Conservation (phyloP, 30 jellyfish, hydroid and myxozoan species). For the Pelagia noctiluca region DNA sequence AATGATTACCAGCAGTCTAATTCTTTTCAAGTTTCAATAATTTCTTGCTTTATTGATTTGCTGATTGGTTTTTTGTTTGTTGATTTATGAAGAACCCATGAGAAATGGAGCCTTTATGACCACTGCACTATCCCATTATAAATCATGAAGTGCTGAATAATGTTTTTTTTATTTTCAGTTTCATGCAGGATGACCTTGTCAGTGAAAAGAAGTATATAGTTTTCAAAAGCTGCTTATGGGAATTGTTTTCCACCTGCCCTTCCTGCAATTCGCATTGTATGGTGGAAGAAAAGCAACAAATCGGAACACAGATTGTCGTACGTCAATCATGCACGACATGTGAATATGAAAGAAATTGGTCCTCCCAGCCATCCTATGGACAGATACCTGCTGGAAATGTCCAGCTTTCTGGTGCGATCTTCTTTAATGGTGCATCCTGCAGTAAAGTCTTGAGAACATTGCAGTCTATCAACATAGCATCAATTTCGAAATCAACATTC, state of each 20-base stretch:
- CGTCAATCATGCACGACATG: constrained; percentile 6
- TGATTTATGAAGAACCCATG: too few species aligned
- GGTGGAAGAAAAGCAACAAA: constrained; percentile 7
- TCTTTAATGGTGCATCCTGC: constrained; percentile 24
- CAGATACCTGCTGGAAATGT: constrained; percentile 17
- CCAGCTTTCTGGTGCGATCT: constrained; percentile 28
- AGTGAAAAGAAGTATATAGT: constrained; percentile 28
- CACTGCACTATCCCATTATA: too few species aligned
- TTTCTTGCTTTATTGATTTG: too few species aligned
- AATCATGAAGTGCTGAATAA: too few species aligned
- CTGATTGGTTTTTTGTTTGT: too few species aligned
- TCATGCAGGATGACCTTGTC: not conserved
- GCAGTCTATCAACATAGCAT: constrained; percentile 21
- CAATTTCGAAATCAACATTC: constrained; percentile 7
- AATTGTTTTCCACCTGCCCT: constrained; percentile 19
- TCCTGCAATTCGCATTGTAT: constrained; percentile 6
- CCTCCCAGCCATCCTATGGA: constrained; percentile 21
- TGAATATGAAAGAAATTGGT: constrained; percentile 22
- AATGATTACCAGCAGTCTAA: too few species aligned
- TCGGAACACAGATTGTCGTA: constrained; percentile 2
- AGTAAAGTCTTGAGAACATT: constrained; percentile 22
- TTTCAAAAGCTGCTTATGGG: constrained; percentile 37
- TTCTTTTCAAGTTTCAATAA: too few species aligned
- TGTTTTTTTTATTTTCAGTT: constrained; percentile 2
- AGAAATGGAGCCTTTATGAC: too few species aligned